Percentiles rank a stretch among this genome's conserved stretches.
phyloP scores from a whole-genome alignment of 2,797 vertebrate species.

The Cyprinella venusta region DNA sequence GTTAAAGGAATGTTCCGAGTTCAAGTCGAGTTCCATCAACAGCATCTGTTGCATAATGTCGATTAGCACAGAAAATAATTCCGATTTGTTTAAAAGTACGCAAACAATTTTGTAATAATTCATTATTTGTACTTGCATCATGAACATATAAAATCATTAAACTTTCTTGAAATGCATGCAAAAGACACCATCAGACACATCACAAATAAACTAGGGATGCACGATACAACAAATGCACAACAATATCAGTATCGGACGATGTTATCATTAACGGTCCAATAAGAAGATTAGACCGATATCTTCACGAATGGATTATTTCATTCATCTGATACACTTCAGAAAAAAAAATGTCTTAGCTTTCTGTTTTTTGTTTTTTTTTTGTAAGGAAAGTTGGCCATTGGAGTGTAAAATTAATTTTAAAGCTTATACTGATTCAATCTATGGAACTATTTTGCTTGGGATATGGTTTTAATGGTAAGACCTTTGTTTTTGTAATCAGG shows the following conservation, averaged over 20 bases:
- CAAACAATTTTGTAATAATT: neutral
- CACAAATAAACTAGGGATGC: neutral
- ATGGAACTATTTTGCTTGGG: too few relatives aligned
- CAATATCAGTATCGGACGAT: neutral
- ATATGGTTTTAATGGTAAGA: too few relatives aligned
- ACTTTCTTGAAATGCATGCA: neutral
- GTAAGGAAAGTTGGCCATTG: neutral
- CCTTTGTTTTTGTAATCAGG: too few relatives aligned
- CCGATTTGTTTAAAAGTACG: neutral
- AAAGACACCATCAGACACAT: neutral
- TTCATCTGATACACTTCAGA: neutral
- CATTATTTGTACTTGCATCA: neutral
- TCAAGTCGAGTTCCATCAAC: constrained; percentile 12
- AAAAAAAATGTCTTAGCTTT: neutral
- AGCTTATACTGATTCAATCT: neutral
- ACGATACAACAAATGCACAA: too few relatives aligned
- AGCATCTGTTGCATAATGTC: neutral
- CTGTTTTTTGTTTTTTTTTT: too few relatives aligned
- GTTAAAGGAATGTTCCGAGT: constrained; percentile 9
- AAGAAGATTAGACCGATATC: neutral
- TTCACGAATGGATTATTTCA: neutral
- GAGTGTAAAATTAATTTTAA: neutral
- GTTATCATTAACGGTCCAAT: neutral
- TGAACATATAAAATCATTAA: neutral
- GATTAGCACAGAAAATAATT: neutral